phyloP scores from a whole-genome alignment of 2,113 vertebrate genomes.

The Sapayoa aenigma region DNA sequence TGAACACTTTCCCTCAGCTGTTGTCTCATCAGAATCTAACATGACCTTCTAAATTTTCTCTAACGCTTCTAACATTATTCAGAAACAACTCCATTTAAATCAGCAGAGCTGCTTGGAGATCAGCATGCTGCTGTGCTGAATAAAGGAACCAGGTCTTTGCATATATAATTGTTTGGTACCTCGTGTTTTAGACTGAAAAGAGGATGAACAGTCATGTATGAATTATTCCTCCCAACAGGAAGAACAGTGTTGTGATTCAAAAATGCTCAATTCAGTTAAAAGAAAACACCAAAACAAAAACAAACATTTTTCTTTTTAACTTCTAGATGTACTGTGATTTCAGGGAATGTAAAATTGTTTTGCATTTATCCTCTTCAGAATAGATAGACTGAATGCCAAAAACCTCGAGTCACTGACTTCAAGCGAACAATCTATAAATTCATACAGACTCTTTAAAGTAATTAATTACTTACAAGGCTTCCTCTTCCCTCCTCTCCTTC shows the following conservation, averaged over 20 bases:
- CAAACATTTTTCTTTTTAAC: neutral
- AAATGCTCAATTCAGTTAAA: neutral
- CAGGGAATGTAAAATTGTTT: neutral
- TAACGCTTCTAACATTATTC: neutral
- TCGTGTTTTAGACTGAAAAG: neutral
- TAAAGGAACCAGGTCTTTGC: neutral
- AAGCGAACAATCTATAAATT: neutral
- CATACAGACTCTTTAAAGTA: neutral
- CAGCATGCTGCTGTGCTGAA: neutral
- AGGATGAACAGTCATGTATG: neutral
- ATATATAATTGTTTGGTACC: neutral
- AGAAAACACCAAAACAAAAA: neutral
- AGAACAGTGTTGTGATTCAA: neutral
- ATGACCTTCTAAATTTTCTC: neutral
- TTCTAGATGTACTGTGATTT: neutral
- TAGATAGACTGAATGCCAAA: neutral
- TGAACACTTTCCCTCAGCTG: neutral
- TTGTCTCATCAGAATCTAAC: neutral
- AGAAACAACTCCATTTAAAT: neutral
- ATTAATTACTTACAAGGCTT: neutral
- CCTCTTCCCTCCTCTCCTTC: neutral
- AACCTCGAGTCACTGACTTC: neutral
- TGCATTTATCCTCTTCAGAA: neutral
- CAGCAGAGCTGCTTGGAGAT: neutral
- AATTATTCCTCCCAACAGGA: neutral